Conservation (phyloP, 2,888 invertebrate genomes). For the Diarsia rubi region DNA sequence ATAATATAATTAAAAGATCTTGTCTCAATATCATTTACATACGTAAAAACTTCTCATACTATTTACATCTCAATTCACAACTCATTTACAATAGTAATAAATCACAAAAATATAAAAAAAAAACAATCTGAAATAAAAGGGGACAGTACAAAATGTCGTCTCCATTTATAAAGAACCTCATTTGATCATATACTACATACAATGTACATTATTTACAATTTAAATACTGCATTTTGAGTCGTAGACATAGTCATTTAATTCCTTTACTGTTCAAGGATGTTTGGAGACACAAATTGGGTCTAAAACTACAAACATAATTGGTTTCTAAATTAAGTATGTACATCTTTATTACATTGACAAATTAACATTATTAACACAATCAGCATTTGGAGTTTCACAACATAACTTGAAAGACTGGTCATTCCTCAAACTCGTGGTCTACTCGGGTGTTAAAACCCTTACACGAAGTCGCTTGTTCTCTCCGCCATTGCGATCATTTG, state of each 20-base stretch:
- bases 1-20: slow-evolving; percentile 87
- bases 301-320: slow-evolving; percentile 30
- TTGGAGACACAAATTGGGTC: slow-evolving; percentile 46
- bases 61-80: slow-evolving; percentile 83
- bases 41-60: slow-evolving; percentile 80
- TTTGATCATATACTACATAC: slow-evolving; percentile 69
- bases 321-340: slow-evolving; percentile 51
- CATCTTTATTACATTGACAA: slow-evolving; percentile 39
- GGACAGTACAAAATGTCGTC: slow-evolving; percentile 71
- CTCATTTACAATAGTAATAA: slow-evolving; percentile 79
- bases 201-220: slow-evolving; percentile 72
- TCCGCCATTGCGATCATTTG: not conserved
- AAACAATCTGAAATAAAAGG: slow-evolving; percentile 76
- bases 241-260: slow-evolving; percentile 41
- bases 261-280: slow-evolving; percentile 12
- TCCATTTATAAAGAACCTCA: slow-evolving; percentile 68
- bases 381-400: slow-evolving; percentile 20
- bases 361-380: slow-evolving; percentile 32
- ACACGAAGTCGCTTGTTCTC: not conserved
- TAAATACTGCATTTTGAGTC: slow-evolving; percentile 67
- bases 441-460: not conserved
- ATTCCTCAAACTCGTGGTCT: not conserved
- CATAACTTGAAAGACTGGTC: not conserved
- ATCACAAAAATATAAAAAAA: slow-evolving; percentile 72
- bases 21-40: slow-evolving; percentile 85